Evolutionary conservation across 1,140 invertebrate species (phyloP), one percentile per base, ranked within the genome.

Genomic region (Amphibalanus amphitrite): DNA sequence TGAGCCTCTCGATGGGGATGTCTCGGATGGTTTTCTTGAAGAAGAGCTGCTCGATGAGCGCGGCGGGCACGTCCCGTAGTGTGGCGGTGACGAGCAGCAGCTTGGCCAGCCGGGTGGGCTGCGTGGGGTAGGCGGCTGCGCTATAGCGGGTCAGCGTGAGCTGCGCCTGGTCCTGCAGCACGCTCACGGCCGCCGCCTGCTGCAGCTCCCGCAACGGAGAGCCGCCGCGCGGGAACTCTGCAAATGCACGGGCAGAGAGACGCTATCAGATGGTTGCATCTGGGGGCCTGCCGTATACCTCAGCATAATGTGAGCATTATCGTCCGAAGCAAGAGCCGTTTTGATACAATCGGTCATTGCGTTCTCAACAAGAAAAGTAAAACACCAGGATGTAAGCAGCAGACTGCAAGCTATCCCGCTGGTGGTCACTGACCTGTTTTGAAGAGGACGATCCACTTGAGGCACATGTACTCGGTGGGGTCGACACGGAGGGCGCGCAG

Each of bases 11-110:
- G 47, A 98, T 93, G 23, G 92, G 88, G 69, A 93, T 93, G 29
- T 86, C 81, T 0, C 94, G 93, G 70, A 97, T 94, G 8, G 92
- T 93, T 74, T 89, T 87, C 69, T 88, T 85, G 81, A 98, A 97
- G 83, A 97, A 98, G 0, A 97, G 79, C 76, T 95, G 90, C 76
- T 95, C 91, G 69, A 97, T 93, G 0, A 88, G 88, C 23, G 82
- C 81, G 0, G 85, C 79, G 0, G 86, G 85, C 0, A 97, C 85
- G 25, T 84, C 83, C 71, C 85, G 84, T 15, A 97, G 82, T 3
- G 84, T 81, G 0, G 90, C 88, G 3, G 96, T 79, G 1, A 93
- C 79, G n/a, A 94, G 82, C 25, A 95, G 81, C 0, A 96, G 79
- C 74, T 89, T 90, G 26, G 90, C 89, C 76, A 93, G 91, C 67